Conservation (phyloP, 2,888 invertebrate genomes). For the Acronicta aceris region DNA sequence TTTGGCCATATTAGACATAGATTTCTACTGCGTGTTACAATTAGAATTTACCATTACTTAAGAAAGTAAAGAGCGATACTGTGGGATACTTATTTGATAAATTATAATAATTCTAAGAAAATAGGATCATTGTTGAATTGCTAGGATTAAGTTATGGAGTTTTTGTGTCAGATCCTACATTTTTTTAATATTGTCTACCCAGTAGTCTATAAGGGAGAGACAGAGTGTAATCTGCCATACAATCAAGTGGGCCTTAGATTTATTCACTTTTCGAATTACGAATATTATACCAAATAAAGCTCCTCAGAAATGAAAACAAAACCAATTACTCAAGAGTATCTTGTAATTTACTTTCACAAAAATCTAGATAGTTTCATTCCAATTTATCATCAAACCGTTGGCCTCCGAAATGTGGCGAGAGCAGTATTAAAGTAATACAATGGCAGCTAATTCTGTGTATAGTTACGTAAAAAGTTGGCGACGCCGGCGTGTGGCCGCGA, state of each 20-base stretch:
- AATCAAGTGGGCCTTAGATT: background rate
- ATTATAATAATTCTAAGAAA: too few relatives aligned
- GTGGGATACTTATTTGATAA: too few relatives aligned
- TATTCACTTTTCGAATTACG: background rate
- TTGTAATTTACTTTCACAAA: background rate
- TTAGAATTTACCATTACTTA: slow-evolving; percentile 1
- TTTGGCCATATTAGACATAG: slow-evolving; percentile 6
- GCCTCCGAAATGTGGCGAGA: slow-evolving; percentile 45
- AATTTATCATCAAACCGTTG: slow-evolving; percentile 39
- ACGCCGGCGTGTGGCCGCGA: slow-evolving; percentile 78
- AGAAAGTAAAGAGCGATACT: too few relatives aligned
- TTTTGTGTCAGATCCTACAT: too few relatives aligned
- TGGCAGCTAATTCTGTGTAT: slow-evolving; percentile 75
- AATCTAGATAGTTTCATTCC: slow-evolving; percentile 16
- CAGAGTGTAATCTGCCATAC: background rate
- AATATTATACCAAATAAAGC: slow-evolving; percentile 1
- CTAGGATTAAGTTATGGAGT: too few relatives aligned
- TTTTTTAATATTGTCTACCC: background rate
- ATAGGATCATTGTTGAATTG: too few relatives aligned
- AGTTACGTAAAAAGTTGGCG: slow-evolving; percentile 81
- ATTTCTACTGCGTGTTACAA: background rate
- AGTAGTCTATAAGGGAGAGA: background rate
- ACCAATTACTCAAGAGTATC: background rate
- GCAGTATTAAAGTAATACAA: slow-evolving; percentile 67
- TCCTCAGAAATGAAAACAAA: background rate